phyloP scores from a whole-genome alignment of 2,888 invertebrate genomes.

The Luperina testacea region DNA sequence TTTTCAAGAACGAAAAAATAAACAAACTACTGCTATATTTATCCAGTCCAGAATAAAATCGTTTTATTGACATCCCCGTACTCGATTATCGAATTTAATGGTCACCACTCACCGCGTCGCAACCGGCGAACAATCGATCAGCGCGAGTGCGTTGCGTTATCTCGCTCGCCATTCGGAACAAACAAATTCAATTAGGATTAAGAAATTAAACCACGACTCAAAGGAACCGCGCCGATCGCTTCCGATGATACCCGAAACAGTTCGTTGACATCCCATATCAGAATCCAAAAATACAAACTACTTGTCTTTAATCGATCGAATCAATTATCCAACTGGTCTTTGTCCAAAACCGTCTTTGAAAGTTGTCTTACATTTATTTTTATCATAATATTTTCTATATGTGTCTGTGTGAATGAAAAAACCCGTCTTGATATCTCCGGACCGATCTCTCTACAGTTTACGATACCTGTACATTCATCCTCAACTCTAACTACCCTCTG shows the following conservation, averaged over 20 bases:
- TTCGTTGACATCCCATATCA: slow-evolving; percentile 79
- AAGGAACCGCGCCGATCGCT: slow-evolving; percentile 83
- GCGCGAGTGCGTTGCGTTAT: slow-evolving; percentile 80
- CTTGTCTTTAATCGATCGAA: slow-evolving; percentile 58
- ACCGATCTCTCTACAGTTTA: slow-evolving; percentile 58
- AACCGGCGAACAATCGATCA: slow-evolving; percentile 78
- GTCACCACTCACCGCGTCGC: slow-evolving; percentile 56
- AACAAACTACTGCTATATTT: not conserved
- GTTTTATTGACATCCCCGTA: slow-evolving; percentile 16
- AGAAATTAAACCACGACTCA: slow-evolving; percentile 85
- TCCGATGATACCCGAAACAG: slow-evolving; percentile 77
- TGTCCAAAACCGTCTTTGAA: slow-evolving; percentile 55
- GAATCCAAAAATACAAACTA: slow-evolving; percentile 73
- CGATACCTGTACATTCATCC: slow-evolving; percentile 53
- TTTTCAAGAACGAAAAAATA: not conserved
- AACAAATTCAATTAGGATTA: slow-evolving; percentile 90
- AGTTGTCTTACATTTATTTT: slow-evolving; percentile 53
- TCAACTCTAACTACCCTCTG: slow-evolving; percentile 56
- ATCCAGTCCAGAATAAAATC: not conserved
- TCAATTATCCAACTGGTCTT: slow-evolving; percentile 54
- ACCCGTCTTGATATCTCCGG: slow-evolving; percentile 53
- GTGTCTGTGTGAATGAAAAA: slow-evolving; percentile 46
- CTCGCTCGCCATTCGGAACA: slow-evolving; percentile 80
- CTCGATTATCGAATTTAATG: slow-evolving; percentile 58
- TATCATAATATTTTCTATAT: slow-evolving; percentile 41